Evolutionary conservation across 1,140 invertebrate genomes (phyloP).

Genomic region (Eciton burchellii): DNA sequence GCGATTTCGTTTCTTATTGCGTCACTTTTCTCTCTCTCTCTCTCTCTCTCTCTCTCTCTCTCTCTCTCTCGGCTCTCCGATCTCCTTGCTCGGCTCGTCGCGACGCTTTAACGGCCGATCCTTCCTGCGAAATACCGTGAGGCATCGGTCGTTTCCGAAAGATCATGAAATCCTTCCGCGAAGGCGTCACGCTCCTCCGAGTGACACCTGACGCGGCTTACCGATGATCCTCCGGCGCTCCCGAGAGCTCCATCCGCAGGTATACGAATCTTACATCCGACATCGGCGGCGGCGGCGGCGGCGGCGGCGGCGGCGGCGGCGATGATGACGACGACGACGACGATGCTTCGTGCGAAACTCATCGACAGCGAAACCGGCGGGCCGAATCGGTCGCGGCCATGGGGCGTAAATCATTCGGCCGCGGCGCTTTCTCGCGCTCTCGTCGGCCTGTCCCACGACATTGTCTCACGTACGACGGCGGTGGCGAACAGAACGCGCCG

Average conservation of each 20-base stretch:
- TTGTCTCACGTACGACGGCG: constrained; percentile 53
- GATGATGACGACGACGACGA: constrained; percentile 37
- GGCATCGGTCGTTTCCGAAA: background rate
- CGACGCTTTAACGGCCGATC: background rate
- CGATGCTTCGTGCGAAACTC: constrained; percentile 21
- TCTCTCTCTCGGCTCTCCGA: no score
- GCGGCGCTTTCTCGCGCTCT: constrained; percentile 46
- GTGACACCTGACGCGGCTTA: constrained; percentile 50
- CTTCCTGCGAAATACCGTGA: constrained; percentile 31
- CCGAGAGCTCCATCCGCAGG: constrained; percentile 17
- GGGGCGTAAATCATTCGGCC: constrained; percentile 49
- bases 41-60: background rate
- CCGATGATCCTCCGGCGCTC: constrained; percentile 15
- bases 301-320: no score
- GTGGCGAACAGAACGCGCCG: constrained; percentile 27
- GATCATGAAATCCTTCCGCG: constrained; percentile 38
- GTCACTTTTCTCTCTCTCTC: background rate
- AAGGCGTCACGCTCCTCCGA: constrained; percentile 10
- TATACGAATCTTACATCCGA: constrained; percentile 18
- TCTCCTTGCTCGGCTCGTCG: background rate
- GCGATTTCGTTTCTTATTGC: background rate
- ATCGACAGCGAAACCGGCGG: constrained; percentile 46
- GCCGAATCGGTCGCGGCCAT: constrained; percentile 40
- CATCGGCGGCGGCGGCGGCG: constrained; percentile 1
- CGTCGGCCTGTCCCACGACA: constrained; percentile 49